Base-by-base conservation (phyloP, 1,140 invertebrate species). In the Steinernema feltiae region DNA sequence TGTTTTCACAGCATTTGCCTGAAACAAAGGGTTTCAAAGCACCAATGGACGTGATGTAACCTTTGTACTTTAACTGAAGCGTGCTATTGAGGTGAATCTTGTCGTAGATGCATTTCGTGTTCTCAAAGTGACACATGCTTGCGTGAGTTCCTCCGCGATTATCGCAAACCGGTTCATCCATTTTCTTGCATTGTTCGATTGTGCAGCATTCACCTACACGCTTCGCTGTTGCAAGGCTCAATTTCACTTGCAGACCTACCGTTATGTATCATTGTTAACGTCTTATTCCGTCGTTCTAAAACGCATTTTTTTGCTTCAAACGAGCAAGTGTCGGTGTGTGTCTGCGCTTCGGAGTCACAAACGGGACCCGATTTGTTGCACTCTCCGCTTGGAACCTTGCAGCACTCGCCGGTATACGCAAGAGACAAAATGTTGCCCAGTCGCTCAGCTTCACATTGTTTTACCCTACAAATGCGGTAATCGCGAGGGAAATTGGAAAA, bases 51-150 rank as follows among this genome's bases (percentile, higher is more conserved):
- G 7, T 18, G 32, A 63, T 1, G 15, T 24, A 32, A 77, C 76
- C 76, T 74, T 71, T 75, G 30, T 77, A 77, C 48, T 41, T 73
- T 18, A 77, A 71, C 30, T 48, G 72, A 3, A 77, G 30, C 18
- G 53, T 70, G 29, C 70, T 74, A 53, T 77, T 63, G 21, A 74
- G 18, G 32, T 76, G 77, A 17, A 78, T 75, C 17, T 78, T 78
- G 48, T 78, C 72, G 69, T 78, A 48, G 21, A 78, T 78, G 48
- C 77, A 78, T 29, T 78, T 73, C 1, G 77, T 78, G 69, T 78
- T 78, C 32, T 78, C 69, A 31, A 78, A 75, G 30, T 78, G 77
- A 48, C 77, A 78, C 21, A 75, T 18, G 1, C 70, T 72, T 46
- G 70, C 73, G 48, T 78, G 77, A 24, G 77, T 78, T 53, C 70